Base-by-base conservation (phyloP, 1,140 invertebrate species). In the Anadara kagoshimensis region DNA sequence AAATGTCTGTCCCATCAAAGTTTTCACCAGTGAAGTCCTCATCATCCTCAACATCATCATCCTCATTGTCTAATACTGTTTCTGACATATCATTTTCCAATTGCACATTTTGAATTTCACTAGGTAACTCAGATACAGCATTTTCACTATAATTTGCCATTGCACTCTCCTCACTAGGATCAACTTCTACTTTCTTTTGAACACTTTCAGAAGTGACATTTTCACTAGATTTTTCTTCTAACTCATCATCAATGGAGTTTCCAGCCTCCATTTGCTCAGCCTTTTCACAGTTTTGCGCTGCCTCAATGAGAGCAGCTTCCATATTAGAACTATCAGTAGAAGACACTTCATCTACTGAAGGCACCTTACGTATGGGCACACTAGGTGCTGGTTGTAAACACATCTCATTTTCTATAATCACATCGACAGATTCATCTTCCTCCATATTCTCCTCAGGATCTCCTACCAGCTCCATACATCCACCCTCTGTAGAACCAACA, bases 401-500 rank as follows among this genome's bases (percentile, higher is more conserved):
- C 78, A 79, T 72, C 59, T 72, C 73, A 59, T 75, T 75, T 51
- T 72, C 73, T 36, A 75, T 75, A 45, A 75, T 58, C 20, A 75
- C 68, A 45, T 75, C 73, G 41, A 65, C 66, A 20, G 11, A n/a
- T 22, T 64, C 61, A 3, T 58, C 63, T 49, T 72, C 69, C 22
- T 49, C 62, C 41, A 43, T 41, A 11, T 64, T 47, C 18, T 61
- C 54, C 12, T 64, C 63, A 24, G 73, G 63, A 20, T 75, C 73
- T 43, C 67, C 68, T 29, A 63, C 68, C 11, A 70, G n/a, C 56
- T 75, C 73, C 49, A 49, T 53, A 20, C 44, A 29, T 49, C 24
- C 44, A 14, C 47, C 29, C 41, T 36, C 56, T 22, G n/a, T 41
- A 18, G 59, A 11, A 56, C 56, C 65, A 29, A 41, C 16, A 18